phyloP scores from a whole-genome alignment of 1,140 invertebrate genomes.

The Drosophila bipectinata region DNA sequence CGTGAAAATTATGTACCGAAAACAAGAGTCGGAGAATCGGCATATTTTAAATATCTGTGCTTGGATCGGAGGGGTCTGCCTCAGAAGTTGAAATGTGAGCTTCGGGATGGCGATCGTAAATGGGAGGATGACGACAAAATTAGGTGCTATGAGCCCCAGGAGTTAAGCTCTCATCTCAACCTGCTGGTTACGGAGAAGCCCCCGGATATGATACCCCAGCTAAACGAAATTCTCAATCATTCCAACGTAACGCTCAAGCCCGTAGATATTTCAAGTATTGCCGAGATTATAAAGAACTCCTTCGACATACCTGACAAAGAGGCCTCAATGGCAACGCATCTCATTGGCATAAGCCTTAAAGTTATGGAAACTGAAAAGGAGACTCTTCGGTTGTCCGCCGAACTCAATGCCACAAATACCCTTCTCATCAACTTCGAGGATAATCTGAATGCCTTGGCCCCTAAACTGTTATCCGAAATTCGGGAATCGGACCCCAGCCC shows the following conservation, averaged over 20 bases:
- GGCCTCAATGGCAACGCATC: conserved; percentile 8
- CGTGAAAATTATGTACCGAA: conserved; percentile 42
- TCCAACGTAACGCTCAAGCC: conserved; percentile 38
- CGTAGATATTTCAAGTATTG: conserved; percentile 61
- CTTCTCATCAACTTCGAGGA: conserved; percentile 66
- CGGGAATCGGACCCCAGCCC: background rate
- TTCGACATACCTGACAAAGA: conserved; percentile 18
- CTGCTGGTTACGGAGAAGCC: conserved; percentile 15
- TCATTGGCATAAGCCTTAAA: conserved; percentile 52
- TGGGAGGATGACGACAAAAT: conserved; percentile 37
- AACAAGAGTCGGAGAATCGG: conserved; percentile 42
- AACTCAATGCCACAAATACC: conserved; percentile 69
- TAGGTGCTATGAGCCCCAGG: conserved; percentile 30
- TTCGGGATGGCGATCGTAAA: conserved; percentile 23
- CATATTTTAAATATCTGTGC: conserved; percentile 47
- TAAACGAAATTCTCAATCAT: conserved; percentile 28
- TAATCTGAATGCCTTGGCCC: conserved; percentile 57
- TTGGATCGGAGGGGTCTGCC: conserved; percentile 48
- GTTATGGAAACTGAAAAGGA: conserved; percentile 59
- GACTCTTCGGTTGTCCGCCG: conserved; percentile 47
- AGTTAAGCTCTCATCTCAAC: conserved; percentile 49
- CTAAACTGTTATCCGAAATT: conserved; percentile 33
- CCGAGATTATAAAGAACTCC: conserved; percentile 48
- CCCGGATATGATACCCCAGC: conserved; percentile 8
- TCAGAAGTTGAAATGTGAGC: conserved; percentile 31